Conservation (phyloP, 2,888 invertebrate species). For the Diadromus collaris region DNA sequence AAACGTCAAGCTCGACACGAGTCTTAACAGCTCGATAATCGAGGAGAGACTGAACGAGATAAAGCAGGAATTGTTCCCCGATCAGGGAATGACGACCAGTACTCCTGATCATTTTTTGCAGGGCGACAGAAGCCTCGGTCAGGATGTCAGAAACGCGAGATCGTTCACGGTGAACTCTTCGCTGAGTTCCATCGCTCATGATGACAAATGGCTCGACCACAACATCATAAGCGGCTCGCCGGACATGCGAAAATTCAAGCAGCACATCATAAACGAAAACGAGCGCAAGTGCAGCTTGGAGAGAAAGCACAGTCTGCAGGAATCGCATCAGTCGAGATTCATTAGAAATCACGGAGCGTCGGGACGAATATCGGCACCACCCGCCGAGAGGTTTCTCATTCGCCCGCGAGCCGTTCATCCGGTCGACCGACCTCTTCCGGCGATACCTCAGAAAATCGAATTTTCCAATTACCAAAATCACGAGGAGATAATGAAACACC, state of each 20-base stretch:
- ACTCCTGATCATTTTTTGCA: constrained; percentile 75
- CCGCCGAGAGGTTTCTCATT: constrained; percentile 72
- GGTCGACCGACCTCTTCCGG: constrained; percentile 76
- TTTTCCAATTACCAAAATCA: constrained; percentile 72
- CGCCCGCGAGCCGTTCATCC: constrained; percentile 75
- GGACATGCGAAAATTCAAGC: constrained; percentile 72
- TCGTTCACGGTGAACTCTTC: constrained; percentile 71
- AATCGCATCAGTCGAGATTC: constrained; percentile 69
- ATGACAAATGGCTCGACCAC: constrained; percentile 73
- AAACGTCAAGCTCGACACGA: constrained; percentile 75
- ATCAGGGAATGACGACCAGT: constrained; percentile 73
- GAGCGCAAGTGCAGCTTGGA: constrained; percentile 71
- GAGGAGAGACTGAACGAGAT: constrained; percentile 76
- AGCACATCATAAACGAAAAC: constrained; percentile 62
- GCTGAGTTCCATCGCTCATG: constrained; percentile 71
- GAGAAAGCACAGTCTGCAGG: constrained; percentile 76
- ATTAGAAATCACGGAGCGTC: constrained; percentile 74
- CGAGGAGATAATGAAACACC: constrained; percentile 63
- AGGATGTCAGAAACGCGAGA: constrained; percentile 63
- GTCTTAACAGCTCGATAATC: constrained; percentile 74
- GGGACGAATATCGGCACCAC: constrained; percentile 76
- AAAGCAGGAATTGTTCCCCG: constrained; percentile 75
- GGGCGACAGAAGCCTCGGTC: constrained; percentile 58
- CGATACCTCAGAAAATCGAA: constrained; percentile 74
- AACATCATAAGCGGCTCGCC: constrained; percentile 70